Conservation (phyloP, 2,888 invertebrate species). For the Ophion obscuratus region DNA sequence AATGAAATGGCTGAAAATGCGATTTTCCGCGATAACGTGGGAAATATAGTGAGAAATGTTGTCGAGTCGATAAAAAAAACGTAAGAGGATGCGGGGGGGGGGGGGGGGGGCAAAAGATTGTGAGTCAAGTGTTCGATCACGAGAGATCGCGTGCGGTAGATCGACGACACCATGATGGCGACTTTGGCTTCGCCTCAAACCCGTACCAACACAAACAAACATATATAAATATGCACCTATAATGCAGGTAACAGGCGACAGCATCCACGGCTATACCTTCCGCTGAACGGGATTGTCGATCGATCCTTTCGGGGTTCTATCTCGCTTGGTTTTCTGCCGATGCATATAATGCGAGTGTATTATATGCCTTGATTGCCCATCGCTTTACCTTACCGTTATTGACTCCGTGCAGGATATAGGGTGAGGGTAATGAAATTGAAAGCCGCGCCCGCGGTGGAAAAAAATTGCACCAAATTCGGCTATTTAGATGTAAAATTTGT, state of each 20-base stretch:
- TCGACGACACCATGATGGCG: slow-evolving; percentile 69
- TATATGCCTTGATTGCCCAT: slow-evolving; percentile 29
- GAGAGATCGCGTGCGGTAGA: slow-evolving; percentile 67
- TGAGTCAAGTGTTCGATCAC: slow-evolving; percentile 67
- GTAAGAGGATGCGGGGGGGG: background rate
- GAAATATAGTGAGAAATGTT: slow-evolving; percentile 21
- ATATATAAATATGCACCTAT: background rate
- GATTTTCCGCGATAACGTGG: slow-evolving; percentile 10
- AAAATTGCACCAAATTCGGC: background rate
- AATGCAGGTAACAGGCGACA: slow-evolving; percentile 9
- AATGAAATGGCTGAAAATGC: background rate
- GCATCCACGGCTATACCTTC: slow-evolving; percentile 11
- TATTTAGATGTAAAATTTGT: too few species aligned
- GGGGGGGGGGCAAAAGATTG: slow-evolving; percentile 31
- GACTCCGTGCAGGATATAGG: too few species aligned
- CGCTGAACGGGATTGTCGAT: slow-evolving; percentile 57
- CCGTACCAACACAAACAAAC: slow-evolving; percentile 2
- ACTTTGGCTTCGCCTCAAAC: slow-evolving; percentile 14
- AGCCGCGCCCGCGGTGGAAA: background rate
- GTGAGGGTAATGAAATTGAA: too few species aligned
- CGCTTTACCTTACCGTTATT: slow-evolving; percentile 46
- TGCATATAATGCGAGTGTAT: slow-evolving; percentile 59
- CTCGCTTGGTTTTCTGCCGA: slow-evolving; percentile 42
- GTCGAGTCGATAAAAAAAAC: slow-evolving; percentile 14
- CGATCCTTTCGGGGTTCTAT: slow-evolving; percentile 54